These are phyloP conservation scores for Oreochromis spilurus DNA, from an alignment of 2,113 vertebrate genomes.

Conservation along the genomic window DNA sequence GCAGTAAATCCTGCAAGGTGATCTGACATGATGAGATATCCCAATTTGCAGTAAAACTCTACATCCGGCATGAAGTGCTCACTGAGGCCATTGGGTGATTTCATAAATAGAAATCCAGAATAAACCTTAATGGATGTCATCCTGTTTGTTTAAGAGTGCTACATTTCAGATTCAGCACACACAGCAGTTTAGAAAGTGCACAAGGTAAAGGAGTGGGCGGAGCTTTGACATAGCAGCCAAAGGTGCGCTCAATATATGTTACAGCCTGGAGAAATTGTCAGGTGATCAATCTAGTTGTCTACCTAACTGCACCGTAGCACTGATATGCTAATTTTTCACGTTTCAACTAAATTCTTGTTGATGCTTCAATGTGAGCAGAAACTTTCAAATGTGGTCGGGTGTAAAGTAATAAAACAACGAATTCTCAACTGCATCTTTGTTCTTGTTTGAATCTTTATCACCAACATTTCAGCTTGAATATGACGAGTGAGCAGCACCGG, in stretches of 20 bases:
- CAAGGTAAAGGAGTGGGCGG: background rate
- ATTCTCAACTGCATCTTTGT: background rate
- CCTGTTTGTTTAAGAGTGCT: background rate
- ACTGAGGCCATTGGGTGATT: background rate
- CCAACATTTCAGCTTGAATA: background rate
- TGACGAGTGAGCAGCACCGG: background rate
- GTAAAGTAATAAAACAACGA: background rate
- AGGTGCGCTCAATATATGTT: background rate
- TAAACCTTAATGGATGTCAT: background rate
- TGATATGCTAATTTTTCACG: background rate
- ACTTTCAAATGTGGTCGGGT: background rate
- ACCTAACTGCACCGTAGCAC: background rate
- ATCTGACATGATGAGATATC: background rate
- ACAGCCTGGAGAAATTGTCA: background rate
- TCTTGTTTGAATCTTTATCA: background rate
- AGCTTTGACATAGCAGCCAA: background rate
- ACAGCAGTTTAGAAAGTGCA: background rate
- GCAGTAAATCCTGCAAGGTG: background rate
- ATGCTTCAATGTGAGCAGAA: background rate
- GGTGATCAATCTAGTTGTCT: background rate
- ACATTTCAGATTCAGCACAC: background rate
- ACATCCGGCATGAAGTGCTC: background rate
- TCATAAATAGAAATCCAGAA: background rate
- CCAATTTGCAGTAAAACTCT: background rate
- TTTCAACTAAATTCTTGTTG: background rate